A percentile compares a stretch with the other conserved stretches of the same genome.
These are phyloP conservation scores for Phymanthus crucifer DNA, from an alignment of 92 coral and sea anemone genomes.

Conservation along the genomic window DNA sequence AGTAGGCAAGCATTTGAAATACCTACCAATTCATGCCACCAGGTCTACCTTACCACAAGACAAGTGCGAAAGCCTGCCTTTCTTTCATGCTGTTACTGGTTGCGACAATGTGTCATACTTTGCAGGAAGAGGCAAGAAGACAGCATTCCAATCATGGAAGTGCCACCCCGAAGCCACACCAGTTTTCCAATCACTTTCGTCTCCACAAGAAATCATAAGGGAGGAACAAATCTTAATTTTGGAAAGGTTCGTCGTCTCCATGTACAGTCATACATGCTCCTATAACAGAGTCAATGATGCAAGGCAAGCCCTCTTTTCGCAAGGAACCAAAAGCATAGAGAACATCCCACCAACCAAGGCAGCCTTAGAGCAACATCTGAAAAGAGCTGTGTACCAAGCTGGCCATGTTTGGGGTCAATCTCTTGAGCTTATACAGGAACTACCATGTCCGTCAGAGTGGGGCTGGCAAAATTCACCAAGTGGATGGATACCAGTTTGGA, in stretches of 20 bases:
- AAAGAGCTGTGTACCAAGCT: slow-evolving; percentile 51
- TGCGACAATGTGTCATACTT: slow-evolving; percentile 52
- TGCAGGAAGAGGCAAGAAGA: slow-evolving; percentile 57
- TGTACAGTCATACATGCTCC: slow-evolving; percentile 45
- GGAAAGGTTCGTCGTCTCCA: slow-evolving; percentile 30
- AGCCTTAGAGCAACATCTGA: slow-evolving; percentile 35
- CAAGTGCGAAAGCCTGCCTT: slow-evolving; percentile 19
- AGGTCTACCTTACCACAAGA: background rate
- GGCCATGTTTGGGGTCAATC: slow-evolving; percentile 54
- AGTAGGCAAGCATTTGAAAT: slow-evolving; percentile 33
- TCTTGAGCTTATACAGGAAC: slow-evolving; percentile 29
- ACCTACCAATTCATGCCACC: slow-evolving; percentile 21
- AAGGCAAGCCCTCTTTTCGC: slow-evolving; percentile 37
- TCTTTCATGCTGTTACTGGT: slow-evolving; percentile 51
- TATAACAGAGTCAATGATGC: slow-evolving; percentile 38
- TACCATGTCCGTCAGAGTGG: slow-evolving; percentile 37
- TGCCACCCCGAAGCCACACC: slow-evolving; percentile 26
- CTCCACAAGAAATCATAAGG: slow-evolving; percentile 8
- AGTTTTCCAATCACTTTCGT: slow-evolving; percentile 23
- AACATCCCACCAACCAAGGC: slow-evolving; percentile 47
- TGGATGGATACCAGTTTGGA: slow-evolving; percentile 45
- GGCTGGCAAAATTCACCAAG: slow-evolving; percentile 31
- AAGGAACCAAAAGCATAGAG: slow-evolving; percentile 42
- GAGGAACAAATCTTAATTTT: slow-evolving; percentile 2
- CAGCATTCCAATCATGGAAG: slow-evolving; percentile 50